Evolutionary conservation across 2,797 vertebrate species (phyloP).

Genomic region (Setipinna tenuifilis): DNA sequence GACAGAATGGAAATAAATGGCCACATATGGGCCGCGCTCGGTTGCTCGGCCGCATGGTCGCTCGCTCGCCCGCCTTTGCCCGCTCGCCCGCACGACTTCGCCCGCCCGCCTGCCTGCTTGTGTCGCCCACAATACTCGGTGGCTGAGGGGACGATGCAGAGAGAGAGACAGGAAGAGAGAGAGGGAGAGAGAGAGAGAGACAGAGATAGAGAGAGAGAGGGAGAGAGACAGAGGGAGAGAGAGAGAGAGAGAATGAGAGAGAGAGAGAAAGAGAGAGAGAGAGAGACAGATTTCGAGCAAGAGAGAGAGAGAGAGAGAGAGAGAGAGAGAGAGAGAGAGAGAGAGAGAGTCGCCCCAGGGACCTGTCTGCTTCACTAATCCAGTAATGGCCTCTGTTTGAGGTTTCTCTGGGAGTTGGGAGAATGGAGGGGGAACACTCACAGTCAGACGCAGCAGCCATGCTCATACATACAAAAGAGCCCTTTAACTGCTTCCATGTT

Average conservation of each 20-base stretch:
- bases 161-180: slow-evolving; percentile 52
- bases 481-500: background rate
- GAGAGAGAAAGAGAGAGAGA: slow-evolving; percentile 49
- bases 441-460: background rate
- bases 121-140: slow-evolving; percentile 24
- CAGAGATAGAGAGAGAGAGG: slow-evolving; percentile 60
- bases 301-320: slow-evolving; percentile 54
- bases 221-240: slow-evolving; percentile 57
- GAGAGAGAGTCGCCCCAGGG: slow-evolving; percentile 58
- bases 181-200: slow-evolving; percentile 53
- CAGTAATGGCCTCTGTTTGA: slow-evolving; percentile 68
- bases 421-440: slow-evolving; percentile 58
- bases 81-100: background rate
- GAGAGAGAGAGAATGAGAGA: slow-evolving; percentile 59
- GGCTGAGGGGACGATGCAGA: background rate
- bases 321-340: slow-evolving; percentile 55
- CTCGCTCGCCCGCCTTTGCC: background rate
- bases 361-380: slow-evolving; percentile 60
- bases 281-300: slow-evolving; percentile 54
- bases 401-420: slow-evolving; percentile 60
- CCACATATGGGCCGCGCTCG: slow-evolving; percentile 64
- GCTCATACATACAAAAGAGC: background rate
- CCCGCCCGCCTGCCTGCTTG: slow-evolving; percentile 36
- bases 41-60: background rate
- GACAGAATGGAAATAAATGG: slow-evolving; percentile 82